Evolutionary conservation across 2,797 vertebrate genomes (phyloP).

Genomic region (Mus spretus): DNA sequence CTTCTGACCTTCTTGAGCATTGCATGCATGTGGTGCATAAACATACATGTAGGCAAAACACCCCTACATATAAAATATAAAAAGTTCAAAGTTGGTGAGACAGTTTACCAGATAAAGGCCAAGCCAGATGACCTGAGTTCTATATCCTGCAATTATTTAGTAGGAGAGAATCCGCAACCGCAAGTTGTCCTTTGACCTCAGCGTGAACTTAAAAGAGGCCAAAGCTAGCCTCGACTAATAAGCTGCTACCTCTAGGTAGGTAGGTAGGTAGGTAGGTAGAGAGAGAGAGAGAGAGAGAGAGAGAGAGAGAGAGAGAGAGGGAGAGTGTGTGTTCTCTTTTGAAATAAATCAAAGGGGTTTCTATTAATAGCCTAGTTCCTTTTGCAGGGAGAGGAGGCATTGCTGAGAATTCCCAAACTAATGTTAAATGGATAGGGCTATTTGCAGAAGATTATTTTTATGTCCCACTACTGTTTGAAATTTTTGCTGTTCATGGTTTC

Average conservation of each 20-base stretch:
- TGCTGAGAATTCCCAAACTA: constrained; percentile 46
- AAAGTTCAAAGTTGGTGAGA: not conserved
- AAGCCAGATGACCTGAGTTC: not conserved
- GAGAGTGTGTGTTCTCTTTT: no score
- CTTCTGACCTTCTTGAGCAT: not conserved
- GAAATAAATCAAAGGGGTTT: not conserved
- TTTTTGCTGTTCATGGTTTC: constrained; percentile 27
- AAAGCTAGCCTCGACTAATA: not conserved
- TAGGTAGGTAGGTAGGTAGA: no score
- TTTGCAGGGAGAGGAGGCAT: not conserved
- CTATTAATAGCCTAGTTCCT: constrained; percentile 1
- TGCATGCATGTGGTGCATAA: not conserved
- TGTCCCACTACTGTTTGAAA: not conserved
- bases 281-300: no score
- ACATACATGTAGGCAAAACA: not conserved
- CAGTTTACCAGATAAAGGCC: not conserved
- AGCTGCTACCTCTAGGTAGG: not conserved
- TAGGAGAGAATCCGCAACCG: no score
- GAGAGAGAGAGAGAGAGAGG: no score
- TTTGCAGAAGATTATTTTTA: constrained; percentile 31
- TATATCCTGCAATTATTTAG: not conserved
- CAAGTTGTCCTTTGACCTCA: not conserved
- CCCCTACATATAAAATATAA: not conserved
- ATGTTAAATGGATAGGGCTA: constrained; percentile 19
- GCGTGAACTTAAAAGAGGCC: not conserved